Conservation (phyloP, 2,888 invertebrate genomes). For the Alloplasta piceator region DNA sequence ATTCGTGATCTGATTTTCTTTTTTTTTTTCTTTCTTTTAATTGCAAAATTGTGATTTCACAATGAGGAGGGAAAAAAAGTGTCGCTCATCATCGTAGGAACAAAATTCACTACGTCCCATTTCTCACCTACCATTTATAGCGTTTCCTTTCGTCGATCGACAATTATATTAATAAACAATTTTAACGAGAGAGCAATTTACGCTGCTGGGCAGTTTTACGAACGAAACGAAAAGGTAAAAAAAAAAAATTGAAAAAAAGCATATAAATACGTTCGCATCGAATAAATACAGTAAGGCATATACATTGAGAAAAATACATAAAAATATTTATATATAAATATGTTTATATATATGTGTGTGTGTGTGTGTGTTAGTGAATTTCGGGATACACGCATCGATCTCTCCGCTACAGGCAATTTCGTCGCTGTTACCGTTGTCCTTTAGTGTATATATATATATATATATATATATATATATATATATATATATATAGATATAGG, state of each 20-base stretch:
- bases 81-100: constrained; percentile 75
- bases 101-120: constrained; percentile 70
- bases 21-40: too few relatives aligned
- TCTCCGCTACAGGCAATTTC: constrained; percentile 67
- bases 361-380: too few relatives aligned
- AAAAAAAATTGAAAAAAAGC: constrained; percentile 16
- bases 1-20: too few relatives aligned
- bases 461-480: constrained; percentile 39
- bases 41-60: too few relatives aligned
- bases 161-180: constrained; percentile 63
- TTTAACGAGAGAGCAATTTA: constrained; percentile 59
- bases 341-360: too few relatives aligned
- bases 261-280: constrained; percentile 33
- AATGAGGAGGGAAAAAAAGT: too few relatives aligned
- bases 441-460: constrained; percentile 34
- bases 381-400: constrained; percentile 61
- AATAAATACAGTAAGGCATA: constrained; percentile 58
- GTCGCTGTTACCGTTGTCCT: constrained; percentile 54
- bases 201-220: constrained; percentile 54
- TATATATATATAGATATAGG: too few relatives aligned
- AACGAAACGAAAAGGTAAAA: constrained; percentile 27
- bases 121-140: constrained; percentile 55
- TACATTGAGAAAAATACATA: constrained; percentile 37
- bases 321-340: constrained; percentile 45
- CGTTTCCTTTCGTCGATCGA: constrained; percentile 48